Base-by-base conservation (phyloP, 2,888 invertebrate genomes). In the Lingula anatina region DNA sequence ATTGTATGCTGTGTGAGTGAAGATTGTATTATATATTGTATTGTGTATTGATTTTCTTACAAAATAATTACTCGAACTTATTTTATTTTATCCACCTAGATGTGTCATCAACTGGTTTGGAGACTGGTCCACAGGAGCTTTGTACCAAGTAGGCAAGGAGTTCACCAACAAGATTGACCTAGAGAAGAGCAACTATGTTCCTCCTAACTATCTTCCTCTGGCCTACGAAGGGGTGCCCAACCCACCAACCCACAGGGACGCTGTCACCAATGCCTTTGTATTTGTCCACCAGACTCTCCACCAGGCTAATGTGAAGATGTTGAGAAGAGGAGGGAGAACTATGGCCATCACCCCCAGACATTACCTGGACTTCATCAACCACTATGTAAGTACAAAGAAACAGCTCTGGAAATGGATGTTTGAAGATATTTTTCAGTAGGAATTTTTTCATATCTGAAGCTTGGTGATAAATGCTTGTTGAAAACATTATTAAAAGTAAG, bases 101-200 rank as follows among this genome's bases (percentile, higher is more conserved):
- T 99, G 97, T 78, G 97, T 99, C 12, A 84, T 99, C 64, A 97
- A 99, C 79, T 97, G 97, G 97, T 97, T 99, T 78, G 99, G 99
- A 12, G 99, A 99, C 78, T 99, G 99, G 99, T 93, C 95, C 23
- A 93, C 95, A 70, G 90, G 91, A 2, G 76, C 78, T n/a, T 58
- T 95, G 56, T 78, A 69, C 56, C 77, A 78, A 59, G 81, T 81
- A n/a, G 97, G 95, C 62, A 89, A 89, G 73, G 97, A 99, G 79
- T 95, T 99, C 74, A 99, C 99, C 18, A 86, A 85, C 63, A 89
- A 90, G 63, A 86, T 99, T 68, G 99, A 99, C 80, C 82, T 99
- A 63, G 96, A 97, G 52, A 72, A 70, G 46, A 61, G 65, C 49
- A 64, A 69, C 72, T 99, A 96, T 85, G 83, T 84, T 49, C 82